Percentiles rank a stretch among this genome's conserved stretches.
Conservation (phyloP, 2,888 invertebrate genomes). For the Nymphalis polychloros region DNA sequence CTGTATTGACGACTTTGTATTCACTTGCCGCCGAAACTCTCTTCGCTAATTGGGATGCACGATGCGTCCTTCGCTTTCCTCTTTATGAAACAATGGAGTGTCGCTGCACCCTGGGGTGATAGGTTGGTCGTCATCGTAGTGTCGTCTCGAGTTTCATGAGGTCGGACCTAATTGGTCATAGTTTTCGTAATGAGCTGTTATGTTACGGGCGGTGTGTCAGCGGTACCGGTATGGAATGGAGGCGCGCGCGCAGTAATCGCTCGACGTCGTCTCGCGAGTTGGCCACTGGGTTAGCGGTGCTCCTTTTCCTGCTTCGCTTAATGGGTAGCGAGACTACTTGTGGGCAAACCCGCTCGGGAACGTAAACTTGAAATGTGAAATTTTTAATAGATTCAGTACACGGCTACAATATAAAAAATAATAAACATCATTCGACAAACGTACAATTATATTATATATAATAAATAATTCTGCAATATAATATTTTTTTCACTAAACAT, state of each 20-base stretch:
- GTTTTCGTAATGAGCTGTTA: constrained; percentile 46
- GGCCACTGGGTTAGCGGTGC: constrained; percentile 80
- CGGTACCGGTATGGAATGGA: constrained; percentile 74
- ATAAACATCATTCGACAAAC: neutral
- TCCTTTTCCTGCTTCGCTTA: constrained; percentile 77
- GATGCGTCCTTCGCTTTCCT: constrained; percentile 72
- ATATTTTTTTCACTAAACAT: neutral
- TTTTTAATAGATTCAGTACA: constrained; percentile 19
- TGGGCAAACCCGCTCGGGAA: constrained; percentile 37
- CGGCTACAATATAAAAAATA: neutral
- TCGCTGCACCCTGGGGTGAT: constrained; percentile 64
- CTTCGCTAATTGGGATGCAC: constrained; percentile 74
- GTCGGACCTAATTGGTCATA: constrained; percentile 44
- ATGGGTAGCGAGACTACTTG: constrained; percentile 45
- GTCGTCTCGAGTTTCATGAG: constrained; percentile 33
- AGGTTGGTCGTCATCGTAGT: constrained; percentile 59
- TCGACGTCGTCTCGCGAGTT: constrained; percentile 73
- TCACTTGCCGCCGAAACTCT: constrained; percentile 76
- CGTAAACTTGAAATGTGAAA: constrained; percentile 32
- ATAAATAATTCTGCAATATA: neutral
- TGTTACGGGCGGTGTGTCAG: constrained; percentile 64
- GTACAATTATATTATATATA: neutral
- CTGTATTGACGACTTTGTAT: constrained; percentile 65
- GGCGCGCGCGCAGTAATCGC: constrained; percentile 66
- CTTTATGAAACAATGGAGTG: constrained; percentile 70